Evolutionary conservation across 2,797 vertebrate genomes (phyloP).

Genomic region (Zalophus californianus): DNA sequence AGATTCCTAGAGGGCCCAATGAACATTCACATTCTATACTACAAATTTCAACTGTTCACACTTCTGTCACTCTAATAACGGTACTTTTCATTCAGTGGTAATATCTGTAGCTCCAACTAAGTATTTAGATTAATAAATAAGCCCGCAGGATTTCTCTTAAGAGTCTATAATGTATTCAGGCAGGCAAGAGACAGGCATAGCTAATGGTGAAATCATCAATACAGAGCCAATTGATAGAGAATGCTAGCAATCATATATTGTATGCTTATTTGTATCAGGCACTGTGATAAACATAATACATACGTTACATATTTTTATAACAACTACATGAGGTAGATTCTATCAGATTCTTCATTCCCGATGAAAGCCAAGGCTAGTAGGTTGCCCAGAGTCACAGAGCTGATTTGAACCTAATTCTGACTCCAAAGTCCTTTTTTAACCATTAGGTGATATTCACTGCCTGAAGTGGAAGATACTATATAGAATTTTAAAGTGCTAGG

Average conservation of each 20-base stretch:
- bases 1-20: not conserved
- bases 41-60: not conserved
- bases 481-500: not conserved
- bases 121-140: constrained; percentile 19
- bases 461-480: not conserved
- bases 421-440: constrained; percentile 3
- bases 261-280: not conserved
- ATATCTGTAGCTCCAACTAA: not conserved
- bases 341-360: not conserved
- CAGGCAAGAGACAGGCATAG: not conserved
- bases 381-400: not conserved
- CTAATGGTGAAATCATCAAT: not conserved
- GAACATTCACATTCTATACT: not conserved
- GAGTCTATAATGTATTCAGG: not conserved
- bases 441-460: not conserved
- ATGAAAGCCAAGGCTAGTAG: not conserved
- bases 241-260: not conserved
- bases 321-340: not conserved
- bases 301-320: not conserved
- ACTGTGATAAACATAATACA: not conserved
- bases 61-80: not conserved
- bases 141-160: not conserved
- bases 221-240: not conserved
- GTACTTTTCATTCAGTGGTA: constrained; percentile 13
- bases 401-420: not conserved